Base-by-base conservation (phyloP, 2,888 invertebrate genomes). In the Epistrophe grossulariae region DNA sequence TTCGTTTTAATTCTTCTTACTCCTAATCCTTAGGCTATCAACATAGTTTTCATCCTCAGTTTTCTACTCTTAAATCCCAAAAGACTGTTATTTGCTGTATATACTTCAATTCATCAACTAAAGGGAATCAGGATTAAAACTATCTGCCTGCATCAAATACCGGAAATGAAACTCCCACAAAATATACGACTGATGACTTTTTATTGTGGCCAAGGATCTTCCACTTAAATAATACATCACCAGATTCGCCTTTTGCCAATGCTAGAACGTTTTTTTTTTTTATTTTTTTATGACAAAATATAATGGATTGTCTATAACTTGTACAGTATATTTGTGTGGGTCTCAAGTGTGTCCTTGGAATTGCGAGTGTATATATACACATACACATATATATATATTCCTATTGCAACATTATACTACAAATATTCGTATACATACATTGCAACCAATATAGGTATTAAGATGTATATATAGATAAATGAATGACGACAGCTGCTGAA, bases 321-420 rank as follows among this genome's bases (percentile, higher is more conserved):
- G 24, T 24, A 24, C 3, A 24, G 24, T 24, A 24, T 19, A 24
- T 24, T 40, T 62, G 24, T 28, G 15, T 55, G 8, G 79, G 83
- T 83, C 68, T 68, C 83, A 83, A 71, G 71, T 83, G 76, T 83
- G 78, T 76, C 84, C 80, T 71, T 76, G 64, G 70, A 48, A 31
- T 80, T 24, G 38, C 24, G 35, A 19, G 40, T 66, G 79, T 70
- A n/a, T n/a, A 24, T 24, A 24, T 24, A 24, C 24, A 24, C n/a
- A n/a, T n/a, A 24, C 24, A 24, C 3, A 19, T 9, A 2, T 17
- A 1, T 48, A 73, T 45, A 13, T 35, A 31, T 80, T 43, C 40
- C 40, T 52, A 57, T 55, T 59, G 40, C 60, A 60, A 57, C 11
- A 35, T 17, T 40, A 28, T 40, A 11, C 17, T 52, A 38, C 11